phyloP scores from a whole-genome alignment of 2,113 vertebrate genomes.

The Prochilodus magdalenae region DNA sequence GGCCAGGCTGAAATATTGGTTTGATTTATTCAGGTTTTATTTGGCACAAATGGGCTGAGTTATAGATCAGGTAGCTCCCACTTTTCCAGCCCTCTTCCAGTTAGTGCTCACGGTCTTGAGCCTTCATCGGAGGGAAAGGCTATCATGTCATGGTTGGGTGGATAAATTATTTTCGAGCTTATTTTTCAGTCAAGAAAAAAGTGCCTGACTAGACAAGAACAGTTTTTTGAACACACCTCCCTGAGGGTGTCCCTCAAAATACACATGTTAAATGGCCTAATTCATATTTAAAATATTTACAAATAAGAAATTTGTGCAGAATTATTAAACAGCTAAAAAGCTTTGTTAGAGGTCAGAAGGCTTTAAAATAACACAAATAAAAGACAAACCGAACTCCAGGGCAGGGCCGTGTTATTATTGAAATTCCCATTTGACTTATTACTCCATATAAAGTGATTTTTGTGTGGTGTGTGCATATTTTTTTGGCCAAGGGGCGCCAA shows the following conservation, averaged over 20 bases:
- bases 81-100: conserved; percentile 56
- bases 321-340: neutral
- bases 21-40: conserved; percentile 79
- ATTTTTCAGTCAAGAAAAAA: conserved; percentile 17
- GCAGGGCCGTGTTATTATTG: conserved; percentile 14
- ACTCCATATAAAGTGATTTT: conserved; percentile 40
- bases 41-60: conserved; percentile 74
- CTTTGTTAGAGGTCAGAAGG: neutral
- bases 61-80: conserved; percentile 68
- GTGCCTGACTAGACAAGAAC: conserved; percentile 16
- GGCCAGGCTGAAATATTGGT: conserved; percentile 74
- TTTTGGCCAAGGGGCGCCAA: conserved; percentile 53
- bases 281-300: neutral
- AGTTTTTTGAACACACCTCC: neutral
- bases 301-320: neutral
- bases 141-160: conserved; percentile 49
- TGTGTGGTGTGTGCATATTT: conserved; percentile 23
- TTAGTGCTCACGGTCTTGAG: conserved; percentile 57
- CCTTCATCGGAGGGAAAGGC: conserved; percentile 66
- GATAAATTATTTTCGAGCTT: conserved; percentile 26
- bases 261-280: neutral
- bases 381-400: neutral
- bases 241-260: neutral
- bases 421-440: conserved; percentile 31
- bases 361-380: neutral